Conservation (phyloP, 1,140 invertebrate species). For the Orius laevigatus region DNA sequence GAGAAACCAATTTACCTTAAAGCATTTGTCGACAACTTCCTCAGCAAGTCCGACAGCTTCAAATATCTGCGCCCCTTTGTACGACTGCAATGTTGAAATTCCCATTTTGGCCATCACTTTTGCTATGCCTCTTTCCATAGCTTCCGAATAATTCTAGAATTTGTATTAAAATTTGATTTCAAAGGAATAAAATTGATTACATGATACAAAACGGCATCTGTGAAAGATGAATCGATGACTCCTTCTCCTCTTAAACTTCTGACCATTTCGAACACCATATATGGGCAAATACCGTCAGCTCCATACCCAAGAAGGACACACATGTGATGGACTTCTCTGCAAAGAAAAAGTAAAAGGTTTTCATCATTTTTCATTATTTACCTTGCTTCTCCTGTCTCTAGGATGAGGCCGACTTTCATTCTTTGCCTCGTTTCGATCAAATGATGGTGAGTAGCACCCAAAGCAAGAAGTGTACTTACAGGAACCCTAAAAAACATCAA, state of each 20-base stretch:
- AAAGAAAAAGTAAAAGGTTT: neutral
- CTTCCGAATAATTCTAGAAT: slow-evolving; percentile 44
- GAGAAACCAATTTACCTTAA: slow-evolving; percentile 38
- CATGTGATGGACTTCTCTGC: slow-evolving; percentile 86
- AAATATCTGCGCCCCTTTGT: slow-evolving; percentile 98
- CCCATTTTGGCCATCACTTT: slow-evolving; percentile 99
- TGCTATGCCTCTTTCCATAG: slow-evolving; percentile 63
- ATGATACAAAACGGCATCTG: slow-evolving; percentile 70
- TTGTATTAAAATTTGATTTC: neutral
- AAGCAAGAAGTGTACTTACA: slow-evolving; percentile 66
- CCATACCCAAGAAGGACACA: slow-evolving; percentile 93
- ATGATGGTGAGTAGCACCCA: slow-evolving; percentile 90
- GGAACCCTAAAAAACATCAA: slow-evolving; percentile 38
- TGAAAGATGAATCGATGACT: slow-evolving; percentile 53
- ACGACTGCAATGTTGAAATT: slow-evolving; percentile 96
- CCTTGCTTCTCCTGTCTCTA: slow-evolving; percentile 88
- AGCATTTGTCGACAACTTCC: slow-evolving; percentile 90
- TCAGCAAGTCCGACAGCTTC: slow-evolving; percentile 89
- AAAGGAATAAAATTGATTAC: slow-evolving; percentile 30
- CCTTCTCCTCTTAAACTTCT: slow-evolving; percentile 63
- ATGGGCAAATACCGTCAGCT: slow-evolving; percentile 93
- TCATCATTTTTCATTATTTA: slow-evolving; percentile 19
- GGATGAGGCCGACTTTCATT: slow-evolving; percentile 87
- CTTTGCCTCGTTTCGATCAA: slow-evolving; percentile 86
- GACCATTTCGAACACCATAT: slow-evolving; percentile 88